Evolutionary conservation across 2,113 vertebrate genomes (phyloP).

Genomic region (Australoheros scitulus): DNA sequence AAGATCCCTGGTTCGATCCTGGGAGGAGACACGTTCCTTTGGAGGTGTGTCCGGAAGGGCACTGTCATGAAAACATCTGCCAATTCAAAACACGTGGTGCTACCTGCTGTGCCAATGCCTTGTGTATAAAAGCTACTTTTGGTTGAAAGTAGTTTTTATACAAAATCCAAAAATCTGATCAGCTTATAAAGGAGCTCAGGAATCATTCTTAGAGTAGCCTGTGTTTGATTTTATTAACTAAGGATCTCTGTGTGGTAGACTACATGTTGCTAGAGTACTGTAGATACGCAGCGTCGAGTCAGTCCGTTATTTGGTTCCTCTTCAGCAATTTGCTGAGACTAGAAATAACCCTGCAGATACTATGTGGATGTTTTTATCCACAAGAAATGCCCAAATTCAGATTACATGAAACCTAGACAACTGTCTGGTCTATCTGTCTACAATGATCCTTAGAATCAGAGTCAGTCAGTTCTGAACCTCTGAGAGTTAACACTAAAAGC

Average conservation of each 20-base stretch:
- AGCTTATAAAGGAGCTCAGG: background rate
- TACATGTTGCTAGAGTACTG: too few relatives aligned
- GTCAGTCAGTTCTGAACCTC: too few relatives aligned
- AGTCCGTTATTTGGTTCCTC: background rate
- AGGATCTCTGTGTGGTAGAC: too few relatives aligned
- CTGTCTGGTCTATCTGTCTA: background rate
- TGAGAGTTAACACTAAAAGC: too few relatives aligned
- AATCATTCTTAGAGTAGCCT: background rate
- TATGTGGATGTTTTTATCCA: background rate
- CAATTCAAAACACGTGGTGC: background rate
- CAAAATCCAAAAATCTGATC: background rate
- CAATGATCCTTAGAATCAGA: background rate
- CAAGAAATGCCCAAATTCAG: background rate
- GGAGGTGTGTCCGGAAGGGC: background rate
- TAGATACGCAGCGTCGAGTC: background rate
- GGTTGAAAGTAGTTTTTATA: background rate
- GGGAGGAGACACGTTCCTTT: background rate
- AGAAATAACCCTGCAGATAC: background rate
- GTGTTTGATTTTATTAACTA: too few relatives aligned
- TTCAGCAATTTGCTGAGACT: background rate
- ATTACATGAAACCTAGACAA: background rate
- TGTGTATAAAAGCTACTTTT: background rate
- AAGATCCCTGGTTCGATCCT: background rate
- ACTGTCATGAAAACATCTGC: background rate
- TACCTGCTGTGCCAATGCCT: background rate